Conservation (phyloP, 2,888 invertebrate genomes). For the Diaperis boleti region DNA sequence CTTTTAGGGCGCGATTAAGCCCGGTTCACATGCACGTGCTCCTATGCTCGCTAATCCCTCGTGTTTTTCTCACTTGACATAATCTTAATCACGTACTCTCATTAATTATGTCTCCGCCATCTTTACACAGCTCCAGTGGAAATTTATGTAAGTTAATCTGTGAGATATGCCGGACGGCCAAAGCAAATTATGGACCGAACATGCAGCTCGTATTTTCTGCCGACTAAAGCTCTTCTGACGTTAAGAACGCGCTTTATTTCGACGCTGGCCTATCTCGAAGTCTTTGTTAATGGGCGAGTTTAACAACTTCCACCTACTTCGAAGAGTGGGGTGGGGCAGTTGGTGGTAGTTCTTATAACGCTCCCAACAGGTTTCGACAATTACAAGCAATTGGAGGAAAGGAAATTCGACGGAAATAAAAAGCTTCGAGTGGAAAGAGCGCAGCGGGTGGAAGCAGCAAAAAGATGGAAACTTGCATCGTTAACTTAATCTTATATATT, state of each 20-base stretch:
- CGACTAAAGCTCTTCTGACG: constrained; percentile 46
- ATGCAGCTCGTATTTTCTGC: constrained; percentile 54
- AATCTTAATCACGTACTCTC: constrained; percentile 65
- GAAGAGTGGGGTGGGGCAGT: neutral
- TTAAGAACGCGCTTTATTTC: constrained; percentile 46
- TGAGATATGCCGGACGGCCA: constrained; percentile 56
- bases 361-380: constrained; percentile 7
- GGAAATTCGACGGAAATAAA: neutral
- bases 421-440: neutral
- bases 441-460: neutral
- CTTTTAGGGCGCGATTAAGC: constrained; percentile 48
- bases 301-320: constrained; percentile 23
- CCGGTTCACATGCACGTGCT: constrained; percentile 45
- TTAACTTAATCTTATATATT: neutral
- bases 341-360: constrained; percentile 1
- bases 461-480: neutral
- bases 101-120: constrained; percentile 64
- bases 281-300: constrained; percentile 18
- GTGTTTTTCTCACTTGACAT: constrained; percentile 53
- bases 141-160: constrained; percentile 64
- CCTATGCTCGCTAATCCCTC: constrained; percentile 41
- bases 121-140: constrained; percentile 51
- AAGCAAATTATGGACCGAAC: constrained; percentile 57
- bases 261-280: constrained; percentile 8
- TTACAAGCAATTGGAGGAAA: constrained; percentile 7